phyloP scores from a whole-genome alignment of 2,888 invertebrate species.

The Epinotia bilunana region DNA sequence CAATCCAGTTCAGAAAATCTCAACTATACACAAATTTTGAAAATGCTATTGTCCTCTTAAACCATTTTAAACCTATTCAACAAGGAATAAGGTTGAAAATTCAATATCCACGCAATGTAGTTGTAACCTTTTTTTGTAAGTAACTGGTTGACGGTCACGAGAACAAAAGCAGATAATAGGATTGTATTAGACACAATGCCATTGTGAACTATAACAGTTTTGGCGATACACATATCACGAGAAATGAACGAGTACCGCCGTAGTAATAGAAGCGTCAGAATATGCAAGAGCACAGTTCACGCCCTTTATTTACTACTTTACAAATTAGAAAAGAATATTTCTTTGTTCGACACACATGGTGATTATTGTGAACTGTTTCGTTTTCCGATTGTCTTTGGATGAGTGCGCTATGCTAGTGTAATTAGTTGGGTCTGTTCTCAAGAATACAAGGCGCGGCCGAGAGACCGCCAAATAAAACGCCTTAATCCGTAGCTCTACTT shows the following conservation, averaged over 20 bases:
- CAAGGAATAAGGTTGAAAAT: too few relatives aligned
- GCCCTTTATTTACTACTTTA: background rate
- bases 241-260: background rate
- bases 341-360: background rate
- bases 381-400: background rate
- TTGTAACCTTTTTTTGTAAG: too few relatives aligned
- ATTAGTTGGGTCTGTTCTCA: background rate
- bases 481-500: slow-evolving; percentile 63
- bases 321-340: background rate
- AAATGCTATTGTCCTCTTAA: too few relatives aligned
- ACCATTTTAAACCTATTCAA: too few relatives aligned
- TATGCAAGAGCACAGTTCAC: background rate
- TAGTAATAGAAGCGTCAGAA: background rate
- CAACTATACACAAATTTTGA: too few relatives aligned
- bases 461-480: slow-evolving; percentile 62
- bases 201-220: too few relatives aligned
- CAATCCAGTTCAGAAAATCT: too few relatives aligned
- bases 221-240: background rate
- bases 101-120: too few relatives aligned
- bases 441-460: slow-evolving; percentile 45
- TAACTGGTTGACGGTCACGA: too few relatives aligned
- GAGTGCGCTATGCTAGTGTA: background rate
- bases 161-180: too few relatives aligned
- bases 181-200: too few relatives aligned
- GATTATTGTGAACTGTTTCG: too few relatives aligned